Evolutionary conservation across 2,888 invertebrate species (phyloP), one percentile per base, ranked within the genome.

Genomic region (Drosophila meridiana): DNA sequence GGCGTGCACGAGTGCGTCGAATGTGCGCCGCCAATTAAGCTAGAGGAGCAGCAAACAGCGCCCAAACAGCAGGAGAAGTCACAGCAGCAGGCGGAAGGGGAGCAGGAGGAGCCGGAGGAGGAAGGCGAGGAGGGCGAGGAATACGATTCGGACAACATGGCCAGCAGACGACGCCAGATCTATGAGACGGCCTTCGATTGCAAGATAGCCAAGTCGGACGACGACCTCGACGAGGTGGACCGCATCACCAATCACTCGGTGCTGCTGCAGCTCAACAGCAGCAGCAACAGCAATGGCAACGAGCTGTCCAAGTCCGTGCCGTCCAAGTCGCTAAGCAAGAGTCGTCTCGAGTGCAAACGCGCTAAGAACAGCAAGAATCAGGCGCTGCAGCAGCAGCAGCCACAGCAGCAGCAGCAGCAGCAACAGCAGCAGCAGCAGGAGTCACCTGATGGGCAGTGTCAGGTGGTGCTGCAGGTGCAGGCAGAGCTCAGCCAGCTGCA

Each of bases 141-240:
- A 5, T 70, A 70, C 34, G 83, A 79, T 14, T 80, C 81, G 0
- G 87, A 90, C 90, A 87, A 84, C 74, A 87, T 87, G 87, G 87
- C 87, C 28, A 89, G 87, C 52, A 94, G 95, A 67, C 95, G 95
- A 92, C 95, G 96, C 89, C 96, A 96, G 93, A 95, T 97, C 65
- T 97, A 97, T 93, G 97, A 97, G 93, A 97, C 97, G 66, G 97
- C 97, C 69, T 97, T 97, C 93, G 97, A 97, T 93, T 97, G 97
- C 93, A 97, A 97, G 93, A 95, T 97, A 89, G 96, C 96, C 91
- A 96, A 96, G 78, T 97, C 97, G 9, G 96, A 96, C 85, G 96
- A 96, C 87, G 95, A 96, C 82, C 96, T 97, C 83, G 94, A 97
- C 91, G 97, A 97, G 90, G 95, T 97, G 60, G 97, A 97, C 86